A percentile compares a stretch with the other conserved stretches of the same genome.
Conservation (phyloP, 2,888 invertebrate genomes). For the Synergus gifuensis region DNA sequence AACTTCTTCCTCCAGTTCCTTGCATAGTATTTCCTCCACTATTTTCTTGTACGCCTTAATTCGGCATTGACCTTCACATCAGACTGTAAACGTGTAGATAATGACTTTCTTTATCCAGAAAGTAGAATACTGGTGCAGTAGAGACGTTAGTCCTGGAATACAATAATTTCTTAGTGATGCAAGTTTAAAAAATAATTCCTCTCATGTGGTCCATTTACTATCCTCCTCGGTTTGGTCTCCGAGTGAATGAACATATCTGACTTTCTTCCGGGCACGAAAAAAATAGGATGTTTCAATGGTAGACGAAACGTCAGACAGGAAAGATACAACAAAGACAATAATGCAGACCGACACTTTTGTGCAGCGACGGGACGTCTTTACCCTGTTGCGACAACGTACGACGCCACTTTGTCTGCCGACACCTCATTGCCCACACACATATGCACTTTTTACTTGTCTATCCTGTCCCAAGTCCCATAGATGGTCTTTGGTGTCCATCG, state of each 20-base stretch:
- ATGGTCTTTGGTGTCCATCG: constrained; percentile 23
- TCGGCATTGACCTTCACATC: too few species aligned
- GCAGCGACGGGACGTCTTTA: constrained; percentile 33
- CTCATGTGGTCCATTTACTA: not conserved
- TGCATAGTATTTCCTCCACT: too few species aligned
- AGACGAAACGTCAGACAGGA: constrained; percentile 16
- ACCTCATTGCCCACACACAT: constrained; percentile 35
- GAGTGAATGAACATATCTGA: constrained; percentile 14
- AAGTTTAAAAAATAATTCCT: not conserved
- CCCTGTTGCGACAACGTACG: constrained; percentile 34
- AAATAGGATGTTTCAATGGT: not conserved
- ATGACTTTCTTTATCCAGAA: too few species aligned
- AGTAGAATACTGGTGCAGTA: too few species aligned
- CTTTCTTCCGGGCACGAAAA: constrained; percentile 15
- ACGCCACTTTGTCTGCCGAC: constrained; percentile 41
- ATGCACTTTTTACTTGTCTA: not conserved
- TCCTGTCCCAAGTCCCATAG: constrained; percentile 13
- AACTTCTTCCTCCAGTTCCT: too few species aligned
- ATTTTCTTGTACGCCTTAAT: too few species aligned
- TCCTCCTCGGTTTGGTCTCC: not conserved
- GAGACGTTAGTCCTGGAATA: too few species aligned
- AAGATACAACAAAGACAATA: constrained; percentile 34
- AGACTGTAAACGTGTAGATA: too few species aligned
- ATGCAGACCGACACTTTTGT: constrained; percentile 30
- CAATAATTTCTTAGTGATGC: not conserved